A percentile compares a stretch with the other conserved stretches of the same genome.
Evolutionary conservation across 2,113 vertebrate genomes (phyloP).

Genomic region (Nothocercus julius): DNA sequence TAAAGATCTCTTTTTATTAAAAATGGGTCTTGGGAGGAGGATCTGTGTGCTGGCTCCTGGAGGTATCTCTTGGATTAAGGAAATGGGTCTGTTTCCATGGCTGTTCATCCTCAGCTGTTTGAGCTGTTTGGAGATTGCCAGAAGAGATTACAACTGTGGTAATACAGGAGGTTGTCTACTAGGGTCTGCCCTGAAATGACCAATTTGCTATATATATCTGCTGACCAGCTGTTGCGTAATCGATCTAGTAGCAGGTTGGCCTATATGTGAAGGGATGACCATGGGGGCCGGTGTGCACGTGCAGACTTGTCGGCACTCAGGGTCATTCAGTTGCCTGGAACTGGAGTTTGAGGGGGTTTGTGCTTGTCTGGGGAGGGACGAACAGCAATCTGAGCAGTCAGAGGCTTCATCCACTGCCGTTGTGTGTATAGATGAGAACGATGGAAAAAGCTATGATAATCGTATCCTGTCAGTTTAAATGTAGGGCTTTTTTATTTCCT

Average conservation of each 20-base stretch:
- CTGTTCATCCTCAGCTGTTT: neutral
- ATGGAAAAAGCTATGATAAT: constrained; percentile 3
- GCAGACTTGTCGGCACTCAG: neutral
- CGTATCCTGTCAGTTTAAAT: constrained; percentile 15
- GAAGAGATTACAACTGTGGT: neutral
- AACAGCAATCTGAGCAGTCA: neutral
- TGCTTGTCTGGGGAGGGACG: neutral
- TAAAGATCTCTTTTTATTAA: neutral
- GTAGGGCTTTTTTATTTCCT: neutral
- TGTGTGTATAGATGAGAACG: neutral
- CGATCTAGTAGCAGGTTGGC: neutral
- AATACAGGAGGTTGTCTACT: neutral
- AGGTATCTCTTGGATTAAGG: neutral
- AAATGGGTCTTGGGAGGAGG: neutral
- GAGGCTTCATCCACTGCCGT: neutral
- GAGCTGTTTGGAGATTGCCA: neutral
- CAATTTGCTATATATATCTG: neutral
- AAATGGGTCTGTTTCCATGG: neutral
- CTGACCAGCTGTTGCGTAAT: accelerated
- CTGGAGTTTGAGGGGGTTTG: neutral
- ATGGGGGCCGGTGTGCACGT: accelerated
- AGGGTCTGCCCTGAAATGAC: neutral
- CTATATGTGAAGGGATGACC: neutral
- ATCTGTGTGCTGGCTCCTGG: neutral
- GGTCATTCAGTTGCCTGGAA: neutral